Evolutionary conservation across 2,888 invertebrate genomes (phyloP), one percentile per base, ranked within the genome.

Genomic region (Rotaria sp.): DNA sequence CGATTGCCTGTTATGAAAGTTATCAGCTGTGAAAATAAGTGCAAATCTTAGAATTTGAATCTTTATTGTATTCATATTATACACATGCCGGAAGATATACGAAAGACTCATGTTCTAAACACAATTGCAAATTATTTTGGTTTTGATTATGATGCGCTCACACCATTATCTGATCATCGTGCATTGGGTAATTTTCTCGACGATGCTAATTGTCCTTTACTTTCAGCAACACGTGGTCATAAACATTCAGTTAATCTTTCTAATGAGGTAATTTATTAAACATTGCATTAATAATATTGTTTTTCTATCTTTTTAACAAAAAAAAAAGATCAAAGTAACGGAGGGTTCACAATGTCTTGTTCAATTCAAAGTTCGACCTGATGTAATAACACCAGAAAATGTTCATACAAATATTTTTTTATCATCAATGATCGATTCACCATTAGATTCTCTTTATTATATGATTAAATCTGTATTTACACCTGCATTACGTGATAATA

Each of bases 331-430:
- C 84, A 84, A 35, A 30, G 35, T n/a, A 84, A 84, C 57, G 8
- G 35, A 55, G 67, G 55, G 52, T 30, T 52, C 55, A 41, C 85
- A 86, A 84, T 57, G 52, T 30, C 86, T 93, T 2, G 92, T 94
- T 8, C 94, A 94, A 90, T 93, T 93, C 90, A 94, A 94, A 91
- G 91, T 91, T 15, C 91, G 91, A 87, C 93, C 93, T 30, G 92
- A 92, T 35, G 91, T 92, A 21, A 92, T 94, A 84, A 93, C 93
- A 24, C 92, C 92, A 21, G 93, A 93, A 84, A 94, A 94, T 89
- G 90, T 94, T 85, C 92, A 93, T 87, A 91, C 91, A 38, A 92
- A 92, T 87, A 91, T 94, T 75, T 93, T 93, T 88, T 92, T 94
- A 15, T 93, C 93, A 7, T 93, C 94, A 1, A 91, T 94, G 90